Conservation (phyloP, 1,140 invertebrate genomes). For the Aphelenchoides fujianensis region DNA sequence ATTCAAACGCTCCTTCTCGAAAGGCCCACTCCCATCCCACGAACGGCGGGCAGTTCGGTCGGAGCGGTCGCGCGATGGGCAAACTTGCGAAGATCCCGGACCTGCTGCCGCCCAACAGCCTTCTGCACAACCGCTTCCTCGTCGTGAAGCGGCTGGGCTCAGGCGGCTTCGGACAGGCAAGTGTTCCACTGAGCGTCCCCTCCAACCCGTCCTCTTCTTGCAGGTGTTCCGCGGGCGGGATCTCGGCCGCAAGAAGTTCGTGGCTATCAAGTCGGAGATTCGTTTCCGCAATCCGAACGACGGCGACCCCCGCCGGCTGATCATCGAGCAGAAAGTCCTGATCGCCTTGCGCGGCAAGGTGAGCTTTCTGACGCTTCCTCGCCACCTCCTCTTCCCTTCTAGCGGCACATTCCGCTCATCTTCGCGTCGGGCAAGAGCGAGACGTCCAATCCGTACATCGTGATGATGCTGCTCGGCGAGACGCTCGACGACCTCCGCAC, state of each 20-base stretch:
- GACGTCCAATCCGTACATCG: constrained; percentile 1
- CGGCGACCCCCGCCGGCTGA: constrained; percentile 3
- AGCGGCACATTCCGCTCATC: constrained; percentile 16
- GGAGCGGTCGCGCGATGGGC: neutral
- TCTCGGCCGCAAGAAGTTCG: neutral
- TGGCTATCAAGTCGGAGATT: constrained; percentile 14
- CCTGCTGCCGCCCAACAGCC: neutral
- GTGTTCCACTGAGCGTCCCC: no score
- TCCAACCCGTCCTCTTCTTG: no score
- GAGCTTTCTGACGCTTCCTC: neutral
- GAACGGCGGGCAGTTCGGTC: no score
- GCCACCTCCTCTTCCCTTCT: neutral
- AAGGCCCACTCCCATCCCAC: no score
- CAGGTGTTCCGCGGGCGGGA: constrained; percentile 6
- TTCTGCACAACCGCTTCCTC: neutral
- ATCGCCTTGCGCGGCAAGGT: constrained; percentile 11
- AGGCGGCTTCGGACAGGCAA: no score
- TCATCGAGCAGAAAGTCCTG: constrained; percentile 13
- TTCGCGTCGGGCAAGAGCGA: constrained; percentile 11
- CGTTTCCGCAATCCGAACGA: neutral
- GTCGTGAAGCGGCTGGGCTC: neutral
- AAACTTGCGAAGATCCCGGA: constrained; percentile 4
- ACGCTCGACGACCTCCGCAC: neutral
- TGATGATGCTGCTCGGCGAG: constrained; percentile 1
- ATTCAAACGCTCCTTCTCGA: no score